Percentiles rank a stretch among this genome's conserved stretches.
These are phyloP conservation scores for Pseudeuparius sepicola DNA, from an alignment of 2,888 invertebrate genomes.

Conservation along the genomic window DNA sequence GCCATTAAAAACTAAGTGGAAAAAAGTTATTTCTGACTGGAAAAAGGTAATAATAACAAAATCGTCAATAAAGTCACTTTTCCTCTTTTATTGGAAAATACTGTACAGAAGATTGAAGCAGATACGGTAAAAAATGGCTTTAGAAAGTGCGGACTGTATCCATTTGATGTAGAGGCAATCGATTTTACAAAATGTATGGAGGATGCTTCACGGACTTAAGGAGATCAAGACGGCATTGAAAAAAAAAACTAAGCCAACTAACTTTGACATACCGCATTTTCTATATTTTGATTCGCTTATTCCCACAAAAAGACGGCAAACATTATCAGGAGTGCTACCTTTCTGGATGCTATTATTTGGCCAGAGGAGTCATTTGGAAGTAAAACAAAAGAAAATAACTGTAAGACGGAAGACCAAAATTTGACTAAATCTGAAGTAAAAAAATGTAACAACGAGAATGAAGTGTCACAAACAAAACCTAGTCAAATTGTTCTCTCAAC, in stretches of 20 bases:
- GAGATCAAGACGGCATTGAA: constrained; percentile 10
- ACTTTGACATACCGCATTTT: constrained; percentile 20
- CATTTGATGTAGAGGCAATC: constrained; percentile 17
- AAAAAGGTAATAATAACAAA: too few relatives aligned
- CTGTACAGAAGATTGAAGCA: too few relatives aligned
- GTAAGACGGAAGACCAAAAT: constrained; percentile 1
- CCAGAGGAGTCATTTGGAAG: too few relatives aligned
- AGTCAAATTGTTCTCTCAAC: too few relatives aligned
- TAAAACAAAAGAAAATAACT: constrained; percentile 1
- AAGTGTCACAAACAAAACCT: not conserved
- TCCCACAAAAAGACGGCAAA: constrained; percentile 2
- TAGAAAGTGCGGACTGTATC: constrained; percentile 20
- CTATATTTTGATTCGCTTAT: constrained; percentile 19
- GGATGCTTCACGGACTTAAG: constrained; percentile 14
- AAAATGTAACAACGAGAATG: not conserved
- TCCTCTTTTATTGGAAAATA: constrained; percentile 14
- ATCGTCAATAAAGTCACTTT: constrained; percentile 13
- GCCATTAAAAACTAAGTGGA: constrained; percentile 17
- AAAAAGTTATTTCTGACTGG: constrained; percentile 13
- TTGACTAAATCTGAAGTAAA: constrained; percentile 5
- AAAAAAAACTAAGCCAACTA: constrained; percentile 17
- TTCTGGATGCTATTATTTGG: too few relatives aligned
- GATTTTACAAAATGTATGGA: constrained; percentile 20
- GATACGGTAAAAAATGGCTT: constrained; percentile 11
- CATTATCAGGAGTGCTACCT: too few relatives aligned